Percentiles rank a stretch among this genome's conserved stretches.
Conservation (phyloP, 2,888 invertebrate genomes). For the Pteria penguin region DNA sequence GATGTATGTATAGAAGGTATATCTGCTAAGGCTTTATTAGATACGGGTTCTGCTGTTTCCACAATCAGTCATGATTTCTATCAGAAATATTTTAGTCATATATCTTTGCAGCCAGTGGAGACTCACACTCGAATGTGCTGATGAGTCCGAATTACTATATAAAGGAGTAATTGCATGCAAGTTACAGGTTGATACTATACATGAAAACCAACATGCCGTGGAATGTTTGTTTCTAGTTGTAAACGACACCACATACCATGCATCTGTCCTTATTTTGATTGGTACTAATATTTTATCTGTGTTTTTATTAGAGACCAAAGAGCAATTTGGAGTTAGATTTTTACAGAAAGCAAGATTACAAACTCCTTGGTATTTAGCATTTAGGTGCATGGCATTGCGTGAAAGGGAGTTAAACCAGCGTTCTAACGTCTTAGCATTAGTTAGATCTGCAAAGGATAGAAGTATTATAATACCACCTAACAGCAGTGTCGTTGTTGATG, state of each 20-base stretch:
- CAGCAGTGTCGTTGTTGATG: constrained; percentile 5
- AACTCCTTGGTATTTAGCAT: too few relatives aligned
- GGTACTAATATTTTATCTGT: too few relatives aligned
- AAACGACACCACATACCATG: constrained; percentile 25
- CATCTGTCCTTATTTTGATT: background rate
- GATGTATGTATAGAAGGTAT: constrained; percentile 5
- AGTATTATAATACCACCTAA: constrained; percentile 11
- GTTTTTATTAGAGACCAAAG: too few relatives aligned
- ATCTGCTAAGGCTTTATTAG: background rate
- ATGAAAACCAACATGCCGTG: background rate
- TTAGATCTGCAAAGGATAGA: constrained; percentile 1
- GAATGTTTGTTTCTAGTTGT: constrained; percentile 28
- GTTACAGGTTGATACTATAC: background rate
- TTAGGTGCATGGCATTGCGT: constrained; percentile 24
- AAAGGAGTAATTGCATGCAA: constrained; percentile 16
- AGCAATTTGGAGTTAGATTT: too few relatives aligned
- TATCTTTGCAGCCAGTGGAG: too few relatives aligned
- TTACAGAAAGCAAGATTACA: too few relatives aligned
- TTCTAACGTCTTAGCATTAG: background rate
- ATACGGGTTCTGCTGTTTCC: constrained; percentile 13
- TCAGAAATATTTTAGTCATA: too few relatives aligned
- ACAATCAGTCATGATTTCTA: too few relatives aligned
- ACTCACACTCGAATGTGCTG: constrained; percentile 30
- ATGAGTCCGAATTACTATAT: constrained; percentile 26
- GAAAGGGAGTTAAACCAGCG: constrained; percentile 14